Base-by-base conservation (phyloP, 1,140 invertebrate genomes). In the Drosophila ananassae region DNA sequence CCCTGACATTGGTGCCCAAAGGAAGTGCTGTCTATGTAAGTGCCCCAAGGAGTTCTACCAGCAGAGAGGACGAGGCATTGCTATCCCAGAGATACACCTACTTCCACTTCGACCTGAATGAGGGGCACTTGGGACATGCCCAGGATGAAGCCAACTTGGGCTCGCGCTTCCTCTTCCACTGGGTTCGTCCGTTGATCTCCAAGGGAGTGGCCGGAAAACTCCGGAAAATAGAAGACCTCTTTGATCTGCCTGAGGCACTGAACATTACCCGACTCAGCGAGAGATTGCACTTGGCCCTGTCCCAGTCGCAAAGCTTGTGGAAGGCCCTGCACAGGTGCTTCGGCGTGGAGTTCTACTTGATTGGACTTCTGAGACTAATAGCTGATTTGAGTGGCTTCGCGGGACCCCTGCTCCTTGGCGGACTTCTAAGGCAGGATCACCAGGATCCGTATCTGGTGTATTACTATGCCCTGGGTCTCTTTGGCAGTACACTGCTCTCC, bases 341-440 rank as follows among this genome's bases (percentile, higher is more conserved):
- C 92, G 98, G 97, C 22, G 90, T 94, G 59, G 95, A 98, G 90
- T 99, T 98, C 93, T 98, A 98, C 85, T 93, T 94, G 13, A 95
- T 99, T 87, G 98, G 98, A 28, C 90, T 98, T 63, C 90, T 99
- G 2, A 97, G 98, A 92, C 93, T 99, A 25, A 84, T 97, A 3
- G 95, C 96, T 2, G 98, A 99, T 92, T 93, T 94, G 64, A 93
- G 95, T 34, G 95, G 95, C 13, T 99, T 99, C 94, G 95, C 95
- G 50, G 97, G 96, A 1, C 98, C 98, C 0, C 92, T 99, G 39
- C 92, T 99, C 12, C 93, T 99, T 22, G 91, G 91, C 24, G 87
- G 83, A 24, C 61, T 92, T 2, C 64, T 92, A 2, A 59, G 54
- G 3, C 82, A 84, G 54, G 59, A 52, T 8, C 62, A 32, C 12